Conservation (phyloP, 2,113 vertebrate genomes). For the Gracilinanus agilis region DNA sequence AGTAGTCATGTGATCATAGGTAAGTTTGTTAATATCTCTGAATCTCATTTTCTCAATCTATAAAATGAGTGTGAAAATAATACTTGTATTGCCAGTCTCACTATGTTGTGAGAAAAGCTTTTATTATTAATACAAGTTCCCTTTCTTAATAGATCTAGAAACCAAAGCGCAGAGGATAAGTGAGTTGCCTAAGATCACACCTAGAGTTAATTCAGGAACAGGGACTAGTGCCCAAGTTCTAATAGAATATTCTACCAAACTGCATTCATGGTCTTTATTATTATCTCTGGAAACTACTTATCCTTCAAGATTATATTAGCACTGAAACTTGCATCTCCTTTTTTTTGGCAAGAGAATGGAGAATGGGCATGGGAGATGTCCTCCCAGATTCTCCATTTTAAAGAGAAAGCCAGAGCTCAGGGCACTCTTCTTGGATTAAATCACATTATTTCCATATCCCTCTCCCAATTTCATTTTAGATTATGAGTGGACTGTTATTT, state of each 20-base stretch:
- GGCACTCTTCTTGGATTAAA: not conserved
- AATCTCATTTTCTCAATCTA: conserved; percentile 4
- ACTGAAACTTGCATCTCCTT: not conserved
- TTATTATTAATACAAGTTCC: not conserved
- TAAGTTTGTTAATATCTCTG: not conserved
- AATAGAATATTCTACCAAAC: not conserved
- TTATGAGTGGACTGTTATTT: not conserved
- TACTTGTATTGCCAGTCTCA: not conserved
- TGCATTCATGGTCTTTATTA: not conserved
- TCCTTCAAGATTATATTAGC: not conserved
- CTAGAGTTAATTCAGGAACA: not conserved
- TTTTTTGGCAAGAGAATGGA: not conserved
- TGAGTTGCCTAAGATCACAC: not conserved
- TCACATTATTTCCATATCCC: not conserved
- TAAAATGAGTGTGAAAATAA: not conserved
- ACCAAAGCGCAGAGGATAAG: not conserved
- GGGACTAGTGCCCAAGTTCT: not conserved
- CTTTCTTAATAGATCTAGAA: not conserved
- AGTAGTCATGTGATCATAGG: not conserved
- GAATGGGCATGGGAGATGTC: not conserved
- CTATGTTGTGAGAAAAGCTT: not conserved
- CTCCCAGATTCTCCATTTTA: not conserved
- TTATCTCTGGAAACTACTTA: not conserved
- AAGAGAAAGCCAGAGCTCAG: not conserved
- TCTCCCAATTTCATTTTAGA: not conserved